A percentile compares a stretch with the other conserved stretches of the same genome.
Evolutionary conservation across 2,797 vertebrate genomes (phyloP).

Genomic region (Ctenopoma multispine): DNA sequence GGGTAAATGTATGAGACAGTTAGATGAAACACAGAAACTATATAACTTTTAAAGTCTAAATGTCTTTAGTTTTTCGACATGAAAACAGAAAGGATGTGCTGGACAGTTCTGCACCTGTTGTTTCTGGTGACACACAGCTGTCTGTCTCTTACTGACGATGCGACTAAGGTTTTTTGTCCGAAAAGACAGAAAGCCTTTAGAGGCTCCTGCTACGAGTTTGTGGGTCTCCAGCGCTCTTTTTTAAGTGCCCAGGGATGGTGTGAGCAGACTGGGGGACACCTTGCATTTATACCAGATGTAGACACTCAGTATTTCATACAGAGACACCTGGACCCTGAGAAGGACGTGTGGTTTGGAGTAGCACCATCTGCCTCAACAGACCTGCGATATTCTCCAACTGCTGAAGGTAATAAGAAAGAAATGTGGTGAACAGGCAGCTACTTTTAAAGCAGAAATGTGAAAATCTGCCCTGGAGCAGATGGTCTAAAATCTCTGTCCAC

Average conservation of each 20-base stretch:
- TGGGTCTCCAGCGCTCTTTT: slow-evolving; percentile 79
- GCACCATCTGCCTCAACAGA: slow-evolving; percentile 65
- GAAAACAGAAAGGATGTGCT: slow-evolving; percentile 68
- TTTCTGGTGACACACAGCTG: slow-evolving; percentile 49
- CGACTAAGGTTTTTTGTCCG: slow-evolving; percentile 70
- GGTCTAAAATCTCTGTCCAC: too few species aligned
- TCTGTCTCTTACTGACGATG: slow-evolving; percentile 41
- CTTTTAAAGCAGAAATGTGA: not conserved
- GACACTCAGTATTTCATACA: slow-evolving; percentile 89
- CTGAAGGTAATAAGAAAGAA: slow-evolving; percentile 61
- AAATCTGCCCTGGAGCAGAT: not conserved
- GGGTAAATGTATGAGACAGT: too few species aligned
- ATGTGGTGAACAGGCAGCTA: not conserved
- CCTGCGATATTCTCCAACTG: slow-evolving; percentile 60
- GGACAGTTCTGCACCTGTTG: slow-evolving; percentile 34
- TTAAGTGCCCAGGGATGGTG: slow-evolving; percentile 89
- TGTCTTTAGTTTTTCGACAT: not conserved
- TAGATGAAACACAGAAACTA: too few species aligned
- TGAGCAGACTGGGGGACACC: slow-evolving; percentile 89
- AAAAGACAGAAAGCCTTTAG: slow-evolving; percentile 84
- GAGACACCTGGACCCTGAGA: slow-evolving; percentile 78
- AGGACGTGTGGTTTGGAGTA: slow-evolving; percentile 90
- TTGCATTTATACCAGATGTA: slow-evolving; percentile 87
- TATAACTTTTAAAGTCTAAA: too few species aligned
- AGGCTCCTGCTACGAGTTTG: slow-evolving; percentile 89